Evolutionary conservation across 2,797 vertebrate species (phyloP).

Genomic region (Psittacula echo): DNA sequence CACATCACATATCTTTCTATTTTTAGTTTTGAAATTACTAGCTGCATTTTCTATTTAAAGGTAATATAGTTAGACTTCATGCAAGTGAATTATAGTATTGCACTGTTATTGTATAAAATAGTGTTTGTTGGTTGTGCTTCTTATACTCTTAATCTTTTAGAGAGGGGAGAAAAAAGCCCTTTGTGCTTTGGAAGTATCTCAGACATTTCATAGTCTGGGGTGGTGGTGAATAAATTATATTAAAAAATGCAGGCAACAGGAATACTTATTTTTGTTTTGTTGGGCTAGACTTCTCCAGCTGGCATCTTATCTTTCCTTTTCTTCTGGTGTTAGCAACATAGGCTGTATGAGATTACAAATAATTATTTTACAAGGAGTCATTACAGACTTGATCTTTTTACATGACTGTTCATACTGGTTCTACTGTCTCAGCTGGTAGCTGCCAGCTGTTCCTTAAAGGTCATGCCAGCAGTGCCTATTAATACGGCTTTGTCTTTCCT

Average conservation of each 20-base stretch:
- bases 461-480: neutral
- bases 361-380: neutral
- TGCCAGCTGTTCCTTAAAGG: neutral
- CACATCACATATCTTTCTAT: neutral
- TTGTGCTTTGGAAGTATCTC: neutral
- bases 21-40: slow-evolving; percentile 43
- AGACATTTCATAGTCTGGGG: neutral
- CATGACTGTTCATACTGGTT: neutral
- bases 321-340: neutral
- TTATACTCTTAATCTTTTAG: neutral
- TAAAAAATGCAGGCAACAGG: slow-evolving; percentile 4
- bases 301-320: neutral
- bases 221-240: neutral
- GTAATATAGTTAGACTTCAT: slow-evolving; percentile 8
- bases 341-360: neutral
- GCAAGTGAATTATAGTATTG: slow-evolving; percentile 27
- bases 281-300: neutral
- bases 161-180: neutral
- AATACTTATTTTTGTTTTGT: neutral
- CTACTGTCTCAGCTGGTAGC: neutral
- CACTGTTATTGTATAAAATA: slow-evolving; percentile 5
- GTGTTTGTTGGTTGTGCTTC: neutral
- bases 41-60: slow-evolving; percentile 34
- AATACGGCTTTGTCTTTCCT: neutral
- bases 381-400: neutral